Evolutionary conservation across 2,113 vertebrate species (phyloP).

Genomic region (Poeciliopsis turrubarensis): DNA sequence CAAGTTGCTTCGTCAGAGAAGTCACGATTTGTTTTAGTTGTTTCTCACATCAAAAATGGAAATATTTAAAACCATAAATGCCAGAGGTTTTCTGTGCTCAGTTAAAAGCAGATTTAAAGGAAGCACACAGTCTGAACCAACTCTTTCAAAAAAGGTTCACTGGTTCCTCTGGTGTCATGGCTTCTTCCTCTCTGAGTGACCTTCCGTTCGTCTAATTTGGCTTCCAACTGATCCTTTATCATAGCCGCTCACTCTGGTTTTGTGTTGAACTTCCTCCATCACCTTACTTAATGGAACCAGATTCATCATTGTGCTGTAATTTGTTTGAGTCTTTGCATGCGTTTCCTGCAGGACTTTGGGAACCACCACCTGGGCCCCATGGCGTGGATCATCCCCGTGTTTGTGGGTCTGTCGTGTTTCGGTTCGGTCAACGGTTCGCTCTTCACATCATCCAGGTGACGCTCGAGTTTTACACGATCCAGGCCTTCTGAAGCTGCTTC

Average conservation of each 20-base stretch:
- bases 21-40: no score
- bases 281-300: neutral
- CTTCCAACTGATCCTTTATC: neutral
- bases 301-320: no score
- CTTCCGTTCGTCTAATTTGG: no score
- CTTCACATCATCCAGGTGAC: conserved; percentile 96
- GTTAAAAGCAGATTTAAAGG: no score
- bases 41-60: no score
- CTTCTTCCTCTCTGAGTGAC: no score
- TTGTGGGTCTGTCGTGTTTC: conserved; percentile 96
- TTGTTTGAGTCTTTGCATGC: neutral
- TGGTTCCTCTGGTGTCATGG: no score
- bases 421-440: conserved; percentile 97
- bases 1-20: no score
- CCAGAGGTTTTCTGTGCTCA: no score
- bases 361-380: conserved; percentile 91
- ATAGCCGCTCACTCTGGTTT: neutral
- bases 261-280: neutral
- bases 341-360: conserved; percentile 88
- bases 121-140: no score
- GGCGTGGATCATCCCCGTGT: conserved; percentile 98
- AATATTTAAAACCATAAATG: no score
- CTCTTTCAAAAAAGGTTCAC: no score
- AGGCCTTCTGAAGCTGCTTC: neutral
- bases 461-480: neutral